Conservation (phyloP, 2,888 invertebrate genomes). For the Alviniconcha strummeri region DNA sequence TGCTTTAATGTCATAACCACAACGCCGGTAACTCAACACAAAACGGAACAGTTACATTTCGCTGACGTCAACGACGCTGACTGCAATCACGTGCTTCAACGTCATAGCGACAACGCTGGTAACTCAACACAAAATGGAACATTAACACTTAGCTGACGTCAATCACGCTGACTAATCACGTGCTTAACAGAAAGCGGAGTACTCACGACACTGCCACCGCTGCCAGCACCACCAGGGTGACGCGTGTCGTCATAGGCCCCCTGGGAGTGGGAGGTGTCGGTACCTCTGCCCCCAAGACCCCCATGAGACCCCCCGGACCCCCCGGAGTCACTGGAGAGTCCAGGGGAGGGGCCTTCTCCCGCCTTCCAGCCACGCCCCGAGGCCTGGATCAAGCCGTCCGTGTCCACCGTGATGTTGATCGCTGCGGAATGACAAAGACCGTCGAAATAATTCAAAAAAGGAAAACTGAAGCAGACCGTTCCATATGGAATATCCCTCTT, state of each 20-base stretch:
- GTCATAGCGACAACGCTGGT: too few species aligned
- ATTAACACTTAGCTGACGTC: too few species aligned
- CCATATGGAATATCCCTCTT: neutral
- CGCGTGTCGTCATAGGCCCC: slow-evolving; percentile 48
- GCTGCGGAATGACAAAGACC: slow-evolving; percentile 44
- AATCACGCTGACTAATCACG: too few species aligned
- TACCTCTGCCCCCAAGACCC: slow-evolving; percentile 56
- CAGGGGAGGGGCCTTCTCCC: slow-evolving; percentile 48
- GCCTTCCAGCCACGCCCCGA: slow-evolving; percentile 47
- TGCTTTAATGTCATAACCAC: too few species aligned
- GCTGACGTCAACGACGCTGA: too few species aligned
- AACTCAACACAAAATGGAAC: too few species aligned
- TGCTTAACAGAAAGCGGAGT: neutral
- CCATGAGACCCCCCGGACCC: slow-evolving; percentile 59
- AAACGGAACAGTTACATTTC: too few species aligned
- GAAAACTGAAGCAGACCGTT: neutral
- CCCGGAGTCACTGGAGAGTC: slow-evolving; percentile 40
- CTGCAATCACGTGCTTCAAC: too few species aligned
- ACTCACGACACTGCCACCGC: slow-evolving; percentile 49
- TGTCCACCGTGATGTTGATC: slow-evolving; percentile 55
- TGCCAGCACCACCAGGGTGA: slow-evolving; percentile 49
- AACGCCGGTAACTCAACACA: too few species aligned
- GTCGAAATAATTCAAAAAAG: neutral
- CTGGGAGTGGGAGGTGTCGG: slow-evolving; percentile 33
- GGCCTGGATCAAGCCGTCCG: slow-evolving; percentile 55